Percentiles rank a stretch among this genome's conserved stretches.
These are phyloP conservation scores for Ceratoteleas bidentatus DNA, from an alignment of 1,140 invertebrate genomes.

Conservation along the genomic window DNA sequence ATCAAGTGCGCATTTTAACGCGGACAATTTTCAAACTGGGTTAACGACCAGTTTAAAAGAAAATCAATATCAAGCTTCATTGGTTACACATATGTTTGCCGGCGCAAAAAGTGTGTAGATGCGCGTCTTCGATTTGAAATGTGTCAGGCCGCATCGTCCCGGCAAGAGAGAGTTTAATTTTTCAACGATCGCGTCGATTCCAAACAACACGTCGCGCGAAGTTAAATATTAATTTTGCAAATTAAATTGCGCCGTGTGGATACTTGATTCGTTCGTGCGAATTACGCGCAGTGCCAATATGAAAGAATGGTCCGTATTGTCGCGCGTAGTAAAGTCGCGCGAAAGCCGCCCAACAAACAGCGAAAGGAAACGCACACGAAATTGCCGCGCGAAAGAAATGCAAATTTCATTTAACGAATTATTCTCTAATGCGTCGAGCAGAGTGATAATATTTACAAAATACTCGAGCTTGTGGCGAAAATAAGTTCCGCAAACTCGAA, in stretches of 20 bases:
- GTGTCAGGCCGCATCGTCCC: too few relatives aligned
- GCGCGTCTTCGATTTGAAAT: constrained; percentile 40
- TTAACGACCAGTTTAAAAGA: constrained; percentile 64
- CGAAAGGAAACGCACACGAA: neutral
- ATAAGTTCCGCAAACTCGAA: constrained; percentile 48
- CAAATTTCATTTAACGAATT: constrained; percentile 52
- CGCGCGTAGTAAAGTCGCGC: neutral
- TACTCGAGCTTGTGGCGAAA: constrained; percentile 37
- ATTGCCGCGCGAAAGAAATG: constrained; percentile 32
- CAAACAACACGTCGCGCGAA: too few relatives aligned
- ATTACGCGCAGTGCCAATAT: neutral
- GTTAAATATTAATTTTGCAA: neutral
- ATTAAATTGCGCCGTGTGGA: too few relatives aligned
- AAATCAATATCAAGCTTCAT: constrained; percentile 58
- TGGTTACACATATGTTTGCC: constrained; percentile 56
- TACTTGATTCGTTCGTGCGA: neutral
- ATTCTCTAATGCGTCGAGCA: constrained; percentile 33
- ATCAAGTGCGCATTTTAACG: constrained; percentile 63
- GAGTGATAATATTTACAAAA: constrained; percentile 52
- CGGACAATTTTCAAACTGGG: constrained; percentile 56
- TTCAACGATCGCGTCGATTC: too few relatives aligned
- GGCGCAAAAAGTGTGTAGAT: constrained; percentile 5
- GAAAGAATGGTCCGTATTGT: too few relatives aligned
- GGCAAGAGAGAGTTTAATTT: constrained; percentile 15
- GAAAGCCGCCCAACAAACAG: constrained; percentile 15